Conservation (phyloP, 2,113 vertebrate species). For the Prolemur simus region DNA sequence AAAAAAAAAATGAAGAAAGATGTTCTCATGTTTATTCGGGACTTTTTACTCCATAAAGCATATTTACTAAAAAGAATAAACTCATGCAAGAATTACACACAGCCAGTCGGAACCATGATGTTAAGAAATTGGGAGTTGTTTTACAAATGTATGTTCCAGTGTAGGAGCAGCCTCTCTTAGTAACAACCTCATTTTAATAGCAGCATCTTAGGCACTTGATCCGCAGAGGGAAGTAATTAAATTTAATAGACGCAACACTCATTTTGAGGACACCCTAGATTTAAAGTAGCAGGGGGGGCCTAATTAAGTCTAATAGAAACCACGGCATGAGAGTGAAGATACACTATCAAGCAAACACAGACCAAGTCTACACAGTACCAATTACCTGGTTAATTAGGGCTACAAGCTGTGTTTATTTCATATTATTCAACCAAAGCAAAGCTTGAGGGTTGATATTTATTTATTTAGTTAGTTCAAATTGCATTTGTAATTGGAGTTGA, state of each 20-base stretch:
- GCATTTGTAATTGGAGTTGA: neutral
- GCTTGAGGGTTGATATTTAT: neutral
- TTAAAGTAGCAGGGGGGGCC: constrained; percentile 45
- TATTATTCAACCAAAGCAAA: neutral
- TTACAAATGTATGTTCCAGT: neutral
- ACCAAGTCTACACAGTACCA: neutral
- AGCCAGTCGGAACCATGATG: neutral
- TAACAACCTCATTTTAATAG: neutral
- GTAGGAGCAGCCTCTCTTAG: neutral
- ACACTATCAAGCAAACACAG: neutral
- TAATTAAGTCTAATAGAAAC: constrained; percentile 48
- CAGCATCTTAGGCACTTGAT: constrained; percentile 24
- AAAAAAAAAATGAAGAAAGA: constrained; percentile 29
- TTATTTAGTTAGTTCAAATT: neutral
- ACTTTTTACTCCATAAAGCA: neutral
- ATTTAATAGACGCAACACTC: constrained; percentile 45
- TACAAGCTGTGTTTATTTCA: neutral
- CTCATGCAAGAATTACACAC: neutral
- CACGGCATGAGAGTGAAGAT: neutral
- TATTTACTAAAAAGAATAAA: neutral
- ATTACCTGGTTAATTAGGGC: neutral
- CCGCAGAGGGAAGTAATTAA: constrained; percentile 57
- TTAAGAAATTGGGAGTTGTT: neutral
- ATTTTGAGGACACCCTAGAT: constrained; percentile 33
- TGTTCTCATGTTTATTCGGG: neutral